These are phyloP conservation scores for Limulus polyphemus DNA, from an alignment of 2,888 invertebrate species.

Conservation along the genomic window DNA sequence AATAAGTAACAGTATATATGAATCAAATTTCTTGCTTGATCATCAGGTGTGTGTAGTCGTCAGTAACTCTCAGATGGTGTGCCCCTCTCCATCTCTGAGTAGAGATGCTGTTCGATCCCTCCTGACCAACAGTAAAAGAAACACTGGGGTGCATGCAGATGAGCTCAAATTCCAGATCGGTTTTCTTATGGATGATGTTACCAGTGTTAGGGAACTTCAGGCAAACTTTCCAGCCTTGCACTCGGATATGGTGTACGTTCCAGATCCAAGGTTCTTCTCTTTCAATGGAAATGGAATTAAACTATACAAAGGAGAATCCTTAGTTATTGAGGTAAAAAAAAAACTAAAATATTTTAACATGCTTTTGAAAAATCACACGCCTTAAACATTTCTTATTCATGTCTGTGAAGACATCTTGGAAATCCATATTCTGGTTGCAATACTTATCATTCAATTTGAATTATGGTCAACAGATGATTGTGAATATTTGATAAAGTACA, in stretches of 20 bases:
- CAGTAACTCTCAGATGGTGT: slow-evolving; percentile 36
- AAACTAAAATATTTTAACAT: too few species aligned
- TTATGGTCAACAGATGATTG: too few species aligned
- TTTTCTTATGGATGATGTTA: slow-evolving; percentile 90
- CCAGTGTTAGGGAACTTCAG: slow-evolving; percentile 71
- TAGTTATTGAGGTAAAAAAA: slow-evolving; percentile 72
- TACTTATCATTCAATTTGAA: too few species aligned
- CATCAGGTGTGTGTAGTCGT: slow-evolving; percentile 30
- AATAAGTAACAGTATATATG: too few species aligned
- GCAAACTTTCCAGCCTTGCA: slow-evolving; percentile 70
- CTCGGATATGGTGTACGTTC: slow-evolving; percentile 71
- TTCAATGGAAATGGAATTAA: slow-evolving; percentile 60
- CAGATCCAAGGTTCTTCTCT: slow-evolving; percentile 77
- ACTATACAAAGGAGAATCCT: slow-evolving; percentile 80
- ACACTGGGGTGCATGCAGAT: slow-evolving; percentile 9
- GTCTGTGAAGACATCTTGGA: too few species aligned
- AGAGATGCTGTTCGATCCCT: slow-evolving; percentile 15
- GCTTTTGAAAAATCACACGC: too few species aligned
- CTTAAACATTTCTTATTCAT: too few species aligned
- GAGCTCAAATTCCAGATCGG: slow-evolving; percentile 49
- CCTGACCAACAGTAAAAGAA: slow-evolving; percentile 23
- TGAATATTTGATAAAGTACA: too few species aligned
- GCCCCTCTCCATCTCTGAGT: slow-evolving; percentile 35
- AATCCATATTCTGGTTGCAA: too few species aligned
- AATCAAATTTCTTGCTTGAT: background rate